Percentiles rank a stretch among this genome's conserved stretches.
phyloP scores from a whole-genome alignment of 2,888 invertebrate genomes.

The Epirrita christyi region DNA sequence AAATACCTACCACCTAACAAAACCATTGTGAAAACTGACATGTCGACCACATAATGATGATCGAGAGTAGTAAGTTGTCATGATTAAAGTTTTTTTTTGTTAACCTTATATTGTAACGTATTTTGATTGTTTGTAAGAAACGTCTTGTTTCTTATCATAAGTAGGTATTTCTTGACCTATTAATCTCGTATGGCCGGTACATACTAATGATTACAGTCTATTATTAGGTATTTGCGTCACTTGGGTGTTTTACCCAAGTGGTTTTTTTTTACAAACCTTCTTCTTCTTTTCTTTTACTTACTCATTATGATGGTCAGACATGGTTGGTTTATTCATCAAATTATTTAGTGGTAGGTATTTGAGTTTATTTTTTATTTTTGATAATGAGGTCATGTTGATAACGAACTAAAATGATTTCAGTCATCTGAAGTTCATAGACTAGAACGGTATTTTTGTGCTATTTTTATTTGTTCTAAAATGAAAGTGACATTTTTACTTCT shows the following conservation, averaged over 20 bases:
- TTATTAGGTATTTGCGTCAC: no score
- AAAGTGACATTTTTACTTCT: conserved; percentile 22
- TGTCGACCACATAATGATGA: no score
- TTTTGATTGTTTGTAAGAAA: neutral
- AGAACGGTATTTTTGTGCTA: conserved; percentile 1
- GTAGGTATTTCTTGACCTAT: conserved; percentile 11
- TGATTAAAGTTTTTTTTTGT: no score
- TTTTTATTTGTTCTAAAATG: conserved; percentile 21
- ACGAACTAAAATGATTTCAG: conserved; percentile 10
- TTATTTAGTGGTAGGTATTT: neutral
- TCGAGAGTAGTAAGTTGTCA: no score
- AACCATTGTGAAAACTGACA: no score
- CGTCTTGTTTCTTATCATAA: neutral
- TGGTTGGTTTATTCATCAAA: no score
- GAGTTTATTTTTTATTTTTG: neutral
- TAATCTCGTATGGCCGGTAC: conserved; percentile 3
- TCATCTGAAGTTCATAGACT: conserved; percentile 3
- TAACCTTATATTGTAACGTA: no score
- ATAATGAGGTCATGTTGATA: conserved; percentile 20
- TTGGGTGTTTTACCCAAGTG: no score
- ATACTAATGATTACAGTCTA: neutral
- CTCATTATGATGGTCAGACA: no score
- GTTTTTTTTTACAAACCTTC: no score
- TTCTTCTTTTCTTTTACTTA: no score
- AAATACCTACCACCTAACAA: no score